Percentiles rank a stretch among this genome's conserved stretches.
Conservation (phyloP, 1,140 invertebrate species). For the Pseudachorutes palmiensis region DNA sequence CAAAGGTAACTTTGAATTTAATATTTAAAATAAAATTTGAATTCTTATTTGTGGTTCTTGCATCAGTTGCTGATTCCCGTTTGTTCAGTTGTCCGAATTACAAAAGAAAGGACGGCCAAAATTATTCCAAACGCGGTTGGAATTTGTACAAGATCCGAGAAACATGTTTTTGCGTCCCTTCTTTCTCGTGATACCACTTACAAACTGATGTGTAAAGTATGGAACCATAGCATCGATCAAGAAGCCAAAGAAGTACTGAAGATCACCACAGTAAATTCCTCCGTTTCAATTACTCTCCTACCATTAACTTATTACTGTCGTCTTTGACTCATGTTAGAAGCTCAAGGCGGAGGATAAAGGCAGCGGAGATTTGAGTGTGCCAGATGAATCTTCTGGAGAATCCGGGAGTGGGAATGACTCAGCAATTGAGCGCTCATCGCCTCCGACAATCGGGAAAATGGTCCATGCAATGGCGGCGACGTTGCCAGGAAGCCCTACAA, state of each 20-base stretch:
- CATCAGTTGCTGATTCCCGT: slow-evolving; percentile 74
- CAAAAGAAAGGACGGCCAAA: slow-evolving; percentile 80
- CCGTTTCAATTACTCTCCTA: background rate
- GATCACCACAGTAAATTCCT: background rate
- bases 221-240: slow-evolving; percentile 46
- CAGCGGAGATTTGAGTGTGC: slow-evolving; percentile 39
- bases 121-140: slow-evolving; percentile 87
- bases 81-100: slow-evolving; percentile 69
- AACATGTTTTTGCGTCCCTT: slow-evolving; percentile 81
- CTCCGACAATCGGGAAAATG: slow-evolving; percentile 19
- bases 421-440: slow-evolving; percentile 37
- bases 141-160: slow-evolving; percentile 68
- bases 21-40: slow-evolving; percentile 1
- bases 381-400: slow-evolving; percentile 46
- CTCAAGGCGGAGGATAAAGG: slow-evolving; percentile 21
- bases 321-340: slow-evolving; percentile 15
- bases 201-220: slow-evolving; percentile 71
- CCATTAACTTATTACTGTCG: background rate
- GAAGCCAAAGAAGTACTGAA: slow-evolving; percentile 21
- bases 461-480: slow-evolving; percentile 28
- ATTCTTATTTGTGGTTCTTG: slow-evolving; percentile 40
- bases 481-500: background rate
- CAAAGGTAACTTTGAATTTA: slow-evolving; percentile 57
- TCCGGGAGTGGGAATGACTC: slow-evolving; percentile 47
- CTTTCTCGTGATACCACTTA: slow-evolving; percentile 78